phyloP scores from a whole-genome alignment of 2,797 vertebrate species.

The Pipistrellus pipistrellus region DNA sequence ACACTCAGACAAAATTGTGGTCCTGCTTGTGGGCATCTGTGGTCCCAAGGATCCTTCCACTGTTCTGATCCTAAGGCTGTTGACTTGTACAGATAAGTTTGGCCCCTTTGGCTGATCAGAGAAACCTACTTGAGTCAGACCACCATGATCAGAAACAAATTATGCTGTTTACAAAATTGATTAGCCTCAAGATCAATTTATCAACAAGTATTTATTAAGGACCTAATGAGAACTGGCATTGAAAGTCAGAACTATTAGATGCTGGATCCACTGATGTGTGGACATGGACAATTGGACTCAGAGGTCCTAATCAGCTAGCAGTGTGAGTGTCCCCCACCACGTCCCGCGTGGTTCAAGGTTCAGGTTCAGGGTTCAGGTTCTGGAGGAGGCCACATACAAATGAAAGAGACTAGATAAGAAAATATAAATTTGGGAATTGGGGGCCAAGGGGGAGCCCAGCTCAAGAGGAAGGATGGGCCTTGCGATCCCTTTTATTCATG shows the following conservation, averaged over 20 bases:
- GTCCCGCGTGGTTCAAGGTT: no score
- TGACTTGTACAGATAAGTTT: neutral
- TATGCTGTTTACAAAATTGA: neutral
- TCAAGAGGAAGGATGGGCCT: no score
- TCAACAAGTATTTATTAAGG: constrained; percentile 27
- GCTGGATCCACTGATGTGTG: neutral
- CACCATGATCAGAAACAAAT: constrained; percentile 3
- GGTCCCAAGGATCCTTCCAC: neutral
- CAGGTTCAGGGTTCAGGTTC: no score
- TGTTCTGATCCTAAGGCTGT: neutral
- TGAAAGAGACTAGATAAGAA: no score
- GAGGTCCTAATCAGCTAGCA: neutral
- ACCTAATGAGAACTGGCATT: neutral
- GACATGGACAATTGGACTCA: neutral
- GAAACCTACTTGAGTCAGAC: neutral
- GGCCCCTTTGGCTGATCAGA: neutral
- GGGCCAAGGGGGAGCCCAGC: no score
- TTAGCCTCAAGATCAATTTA: constrained; percentile 2
- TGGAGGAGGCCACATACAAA: no score
- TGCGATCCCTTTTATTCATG: no score
- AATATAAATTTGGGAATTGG: no score
- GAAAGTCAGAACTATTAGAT: neutral
- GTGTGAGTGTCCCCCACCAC: no score
- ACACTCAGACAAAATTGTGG: neutral
- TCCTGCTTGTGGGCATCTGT: neutral